A percentile compares a stretch with the other conserved stretches of the same genome.
phyloP scores from a whole-genome alignment of 2,888 invertebrate species.

The Gastracanthus pulcherrimus region DNA sequence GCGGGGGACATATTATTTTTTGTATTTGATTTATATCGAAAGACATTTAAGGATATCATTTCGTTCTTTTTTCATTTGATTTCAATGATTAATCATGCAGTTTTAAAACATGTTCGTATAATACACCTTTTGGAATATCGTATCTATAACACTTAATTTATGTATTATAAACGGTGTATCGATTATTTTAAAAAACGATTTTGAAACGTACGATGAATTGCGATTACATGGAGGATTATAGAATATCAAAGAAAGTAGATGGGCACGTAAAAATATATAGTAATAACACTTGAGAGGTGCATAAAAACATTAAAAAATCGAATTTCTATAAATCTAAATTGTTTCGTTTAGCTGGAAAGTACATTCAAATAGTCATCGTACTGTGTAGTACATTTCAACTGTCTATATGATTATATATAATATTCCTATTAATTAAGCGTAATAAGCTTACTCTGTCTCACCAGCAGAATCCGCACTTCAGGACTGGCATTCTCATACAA shows the following conservation, averaged over 20 bases:
- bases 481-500: background rate
- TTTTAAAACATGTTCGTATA: slow-evolving; percentile 11
- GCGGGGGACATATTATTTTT: slow-evolving; percentile 12
- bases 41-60: slow-evolving; percentile 31
- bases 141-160: slow-evolving; percentile 24
- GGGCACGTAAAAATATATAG: background rate
- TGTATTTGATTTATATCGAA: slow-evolving; percentile 36
- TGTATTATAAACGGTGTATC: background rate
- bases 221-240: background rate
- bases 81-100: slow-evolving; percentile 15
- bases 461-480: slow-evolving; percentile 23
- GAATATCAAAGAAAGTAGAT: background rate
- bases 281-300: background rate
- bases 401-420: slow-evolving; percentile 12
- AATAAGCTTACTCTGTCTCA: slow-evolving; percentile 32
- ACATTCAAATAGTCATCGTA: too few relatives aligned
- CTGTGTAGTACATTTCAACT: slow-evolving; percentile 20
- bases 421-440: slow-evolving; percentile 38
- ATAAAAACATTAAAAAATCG: slow-evolving; percentile 15
- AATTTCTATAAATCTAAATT: background rate
- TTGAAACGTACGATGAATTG: too few relatives aligned
- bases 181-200: background rate
- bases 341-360: background rate
- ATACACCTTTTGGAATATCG: slow-evolving; percentile 11
- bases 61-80: slow-evolving; percentile 1